Evolutionary conservation across 1,140 invertebrate genomes (phyloP), one percentile per base, ranked within the genome.

Genomic region (Platyscapa corneri): DNA sequence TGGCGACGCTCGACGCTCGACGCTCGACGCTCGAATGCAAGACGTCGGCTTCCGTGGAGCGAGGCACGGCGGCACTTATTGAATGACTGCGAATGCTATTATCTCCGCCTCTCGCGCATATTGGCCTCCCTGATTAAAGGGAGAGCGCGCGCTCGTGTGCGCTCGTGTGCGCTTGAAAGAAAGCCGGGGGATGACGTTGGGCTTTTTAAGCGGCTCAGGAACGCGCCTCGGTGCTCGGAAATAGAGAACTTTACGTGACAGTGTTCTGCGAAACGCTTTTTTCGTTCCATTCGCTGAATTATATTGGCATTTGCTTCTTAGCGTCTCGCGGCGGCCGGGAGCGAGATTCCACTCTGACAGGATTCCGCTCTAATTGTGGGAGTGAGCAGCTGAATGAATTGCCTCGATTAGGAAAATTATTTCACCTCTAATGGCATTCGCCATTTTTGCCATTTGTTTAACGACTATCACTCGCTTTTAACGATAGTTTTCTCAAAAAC

Each of bases 41-140:
- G 78, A 16, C 39, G 79, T 20, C 30, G 42, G 8, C 64, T 37
- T 56, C 30, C 34, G 30, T 20, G 64, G 49, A 53, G 49, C 49
- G 49, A 53, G 49, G 65, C 34, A 23, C 70, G 56, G 39, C 65
- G 64, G 72, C 82, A 37, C 82, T 77, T 77, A 77, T 83, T 76
- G 60, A 76, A 83, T 74, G 56, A 76, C 72, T 56, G 7, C 39
- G 20, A 65, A 23, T 18, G 82, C 82, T 46, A 76, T 82, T 82
- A 67, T 82, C 49, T 53, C 49, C 77, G 77, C 30, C 49, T 64
- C 56, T 37, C 46, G 80, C 39, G 78, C 56, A 65, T 77, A 77
- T 77, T 77, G n/a, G 75, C n/a, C 42, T 30, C 39, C 39, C 80
- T 82, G 81, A 82, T 82, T 82, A 82, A 82, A 82, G 70, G 81